These are phyloP conservation scores for Acrossocheilus wenchowensis DNA, from an alignment of 2,797 vertebrate species.

Conservation along the genomic window DNA sequence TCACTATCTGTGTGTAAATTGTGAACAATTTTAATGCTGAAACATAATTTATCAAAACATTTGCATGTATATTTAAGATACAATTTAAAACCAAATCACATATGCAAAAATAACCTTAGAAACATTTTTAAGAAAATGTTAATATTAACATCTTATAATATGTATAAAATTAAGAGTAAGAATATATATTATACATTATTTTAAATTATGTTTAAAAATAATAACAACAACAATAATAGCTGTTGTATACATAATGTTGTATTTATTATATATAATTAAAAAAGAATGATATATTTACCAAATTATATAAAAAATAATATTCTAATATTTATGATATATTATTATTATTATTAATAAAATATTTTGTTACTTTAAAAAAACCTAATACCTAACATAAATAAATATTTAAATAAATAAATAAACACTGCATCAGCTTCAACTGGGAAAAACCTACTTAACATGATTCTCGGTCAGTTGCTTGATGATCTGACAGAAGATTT, in stretches of 20 bases:
- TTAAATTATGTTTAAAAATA: too few species aligned
- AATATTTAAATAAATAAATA: background rate
- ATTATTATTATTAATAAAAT: too few species aligned
- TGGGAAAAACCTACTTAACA: slow-evolving; percentile 81
- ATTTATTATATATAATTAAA: too few species aligned
- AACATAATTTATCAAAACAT: background rate
- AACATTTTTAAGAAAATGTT: background rate
- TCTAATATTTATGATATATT: too few species aligned
- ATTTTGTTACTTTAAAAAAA: too few species aligned
- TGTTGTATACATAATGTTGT: too few species aligned
- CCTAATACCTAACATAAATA: background rate
- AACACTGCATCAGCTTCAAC: background rate
- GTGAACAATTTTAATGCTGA: background rate
- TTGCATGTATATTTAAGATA: background rate
- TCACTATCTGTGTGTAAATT: background rate
- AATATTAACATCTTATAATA: background rate
- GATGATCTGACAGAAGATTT: slow-evolving; percentile 94
- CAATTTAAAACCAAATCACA: background rate
- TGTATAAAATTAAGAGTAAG: background rate
- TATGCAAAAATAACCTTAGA: background rate
- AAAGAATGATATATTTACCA: too few species aligned
- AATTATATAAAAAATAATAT: too few species aligned
- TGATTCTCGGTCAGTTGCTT: slow-evolving; percentile 98
- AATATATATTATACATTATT: too few species aligned
- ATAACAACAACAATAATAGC: too few species aligned